Conservation (phyloP, 2,888 invertebrate genomes). For the Matsumyia berberina region DNA sequence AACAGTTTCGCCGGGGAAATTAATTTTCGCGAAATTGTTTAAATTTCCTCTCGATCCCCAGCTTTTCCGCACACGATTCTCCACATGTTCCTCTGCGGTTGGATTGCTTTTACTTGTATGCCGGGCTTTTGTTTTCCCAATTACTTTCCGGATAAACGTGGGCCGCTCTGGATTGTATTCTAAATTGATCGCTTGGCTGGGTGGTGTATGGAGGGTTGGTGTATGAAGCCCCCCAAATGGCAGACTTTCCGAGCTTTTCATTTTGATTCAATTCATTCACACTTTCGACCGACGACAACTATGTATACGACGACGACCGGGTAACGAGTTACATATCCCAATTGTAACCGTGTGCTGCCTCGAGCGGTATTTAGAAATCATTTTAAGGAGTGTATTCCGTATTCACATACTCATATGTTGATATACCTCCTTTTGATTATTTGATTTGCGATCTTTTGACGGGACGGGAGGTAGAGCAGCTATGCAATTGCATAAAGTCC, state of each 20-base stretch:
- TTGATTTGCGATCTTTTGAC: slow-evolving; percentile 7
- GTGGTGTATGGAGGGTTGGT: slow-evolving; percentile 5
- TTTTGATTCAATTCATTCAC: slow-evolving; percentile 60
- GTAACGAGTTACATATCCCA: slow-evolving; percentile 38
- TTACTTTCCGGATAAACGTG: slow-evolving; percentile 63
- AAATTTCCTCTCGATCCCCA: slow-evolving; percentile 13
- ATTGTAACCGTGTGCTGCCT: slow-evolving; percentile 7
- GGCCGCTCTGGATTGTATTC: slow-evolving; percentile 34
- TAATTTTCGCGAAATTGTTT: slow-evolving; percentile 50
- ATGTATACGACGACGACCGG: background rate
- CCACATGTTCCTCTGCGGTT: slow-evolving; percentile 11
- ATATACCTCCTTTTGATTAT: slow-evolving; percentile 43
- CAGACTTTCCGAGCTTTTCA: slow-evolving; percentile 32
- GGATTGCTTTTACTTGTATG: slow-evolving; percentile 29
- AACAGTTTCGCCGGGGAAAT: slow-evolving; percentile 11
- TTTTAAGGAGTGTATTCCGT: slow-evolving; percentile 16
- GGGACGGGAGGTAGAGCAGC: background rate
- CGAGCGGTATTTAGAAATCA: slow-evolving; percentile 13
- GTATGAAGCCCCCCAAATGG: slow-evolving; percentile 11
- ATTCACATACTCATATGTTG: slow-evolving; percentile 27
- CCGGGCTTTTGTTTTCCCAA: background rate
- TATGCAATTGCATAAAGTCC: slow-evolving; percentile 42
- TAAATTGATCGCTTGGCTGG: slow-evolving; percentile 57
- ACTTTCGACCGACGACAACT: slow-evolving; percentile 45
- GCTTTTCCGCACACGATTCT: slow-evolving; percentile 36